Evolutionary conservation across 1,140 invertebrate species (phyloP), one percentile per base, ranked within the genome.

Genomic region (Leptonema lineaticorne): DNA sequence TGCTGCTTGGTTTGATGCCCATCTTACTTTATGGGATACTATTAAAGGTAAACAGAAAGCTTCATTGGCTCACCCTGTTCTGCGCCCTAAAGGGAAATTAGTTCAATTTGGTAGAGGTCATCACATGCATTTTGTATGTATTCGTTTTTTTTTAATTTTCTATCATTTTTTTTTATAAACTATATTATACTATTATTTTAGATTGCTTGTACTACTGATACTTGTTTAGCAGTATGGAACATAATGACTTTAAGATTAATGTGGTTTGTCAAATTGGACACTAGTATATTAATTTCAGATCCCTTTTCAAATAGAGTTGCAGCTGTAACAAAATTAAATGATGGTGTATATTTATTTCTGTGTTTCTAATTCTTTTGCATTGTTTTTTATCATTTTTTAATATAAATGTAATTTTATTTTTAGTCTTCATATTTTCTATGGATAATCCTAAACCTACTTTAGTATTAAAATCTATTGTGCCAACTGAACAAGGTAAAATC

Each of bases 1-100:
- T 20, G 81, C 81, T 0, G 79, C 78, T n/a, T 83, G 81, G 81
- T 81, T 80, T 56, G 81, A 80, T 9, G 74, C 74, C 18, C 80
- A 81, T 50, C 65, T 83, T 27, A 80, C 79, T 0, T 67, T 83
- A 16, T 83, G 81, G 81, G 81, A 82, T 59, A 76, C 78, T 0
- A 75, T 78, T 45, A 48, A 77, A 33, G 81, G 80, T 57, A 78
- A 73, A 18, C 71, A 82, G 37, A 68, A 77, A 20, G 78, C 79
- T 6, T 77, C 77, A 0, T 67, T 83, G 1, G 77, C 81, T 0
- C 81, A 82, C 66, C 79, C 79, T 0, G 76, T 78, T 3, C 63
- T 83, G 22, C 66, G 78, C 1, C 80, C 81, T 1, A 78, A 78
- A 64, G 81, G 81, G 0, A 63, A 75, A 3, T 71, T 78, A 22